Base-by-base conservation (phyloP, 2,113 vertebrate genomes). In the Siniperca knerii region DNA sequence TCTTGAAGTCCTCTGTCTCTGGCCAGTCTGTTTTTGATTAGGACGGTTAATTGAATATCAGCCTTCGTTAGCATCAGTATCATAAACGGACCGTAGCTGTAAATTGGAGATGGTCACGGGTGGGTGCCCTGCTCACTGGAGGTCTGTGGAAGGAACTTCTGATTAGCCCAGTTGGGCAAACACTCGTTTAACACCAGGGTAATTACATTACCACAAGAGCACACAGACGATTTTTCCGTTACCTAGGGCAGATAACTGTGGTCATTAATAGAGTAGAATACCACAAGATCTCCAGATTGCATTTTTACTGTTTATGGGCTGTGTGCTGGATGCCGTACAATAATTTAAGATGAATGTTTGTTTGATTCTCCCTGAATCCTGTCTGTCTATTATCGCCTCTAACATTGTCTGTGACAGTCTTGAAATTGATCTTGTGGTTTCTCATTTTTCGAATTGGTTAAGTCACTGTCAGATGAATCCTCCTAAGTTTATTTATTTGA, bases 61-160 rank as follows among this genome's bases (percentile, higher is more conserved):
- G 62, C 83, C 81, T 81, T 87, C 18, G 50, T 90, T 85, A 87
- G 82, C 42, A n/a, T 89, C 77, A 29, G 64, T 42, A 76, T 87
- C 72, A 83, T 84, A 85, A 90, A 88, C 11, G 42, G 69, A 72
- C 69, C 40, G 64, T 60, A 72, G 67, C 13, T 84, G 75, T 81
- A 90, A 90, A 93, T 90, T 87, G 83, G 81, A 79, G 44, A 58
- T 77, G 86, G 92, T 90, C 88, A 92, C 15, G 81, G 90, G 82
- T 83, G 85, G 78, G 33, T 58, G 81, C 84, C 13, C 73, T n/a
- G 40, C 82, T 90, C 79, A 74, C 61, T 55, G 35, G 73, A 81
- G 75, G 85, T 74, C 87, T 50, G 81, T 68, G 29, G 23, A 77
- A 81, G 64, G 74, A 87, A 66, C 80, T 80, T 88, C 58, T 87